phyloP scores from a whole-genome alignment of 2,113 vertebrate species.

The Myrmecophaga tridactyla region DNA sequence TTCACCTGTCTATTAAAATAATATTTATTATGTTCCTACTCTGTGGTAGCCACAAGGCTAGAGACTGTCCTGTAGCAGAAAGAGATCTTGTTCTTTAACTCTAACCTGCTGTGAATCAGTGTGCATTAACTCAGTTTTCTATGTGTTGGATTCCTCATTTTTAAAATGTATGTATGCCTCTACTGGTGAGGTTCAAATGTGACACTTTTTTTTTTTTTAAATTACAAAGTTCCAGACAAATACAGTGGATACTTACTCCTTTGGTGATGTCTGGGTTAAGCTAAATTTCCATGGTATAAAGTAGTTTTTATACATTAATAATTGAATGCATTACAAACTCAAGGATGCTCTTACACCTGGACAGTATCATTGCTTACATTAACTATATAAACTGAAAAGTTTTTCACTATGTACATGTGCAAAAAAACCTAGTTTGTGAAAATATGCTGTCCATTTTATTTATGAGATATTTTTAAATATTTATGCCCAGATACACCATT shows the following conservation, averaged over 20 bases:
- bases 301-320: not conserved
- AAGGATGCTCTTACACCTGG: not conserved
- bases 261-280: not conserved
- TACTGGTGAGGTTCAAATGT: not conserved
- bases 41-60: not conserved
- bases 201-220: not conserved
- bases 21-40: not conserved
- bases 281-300: not conserved
- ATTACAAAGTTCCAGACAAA: not conserved
- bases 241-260: not conserved
- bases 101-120: not conserved
- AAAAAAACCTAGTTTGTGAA: not conserved
- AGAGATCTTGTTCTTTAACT: not conserved
- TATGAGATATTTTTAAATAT: not conserved
- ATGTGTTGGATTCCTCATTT: not conserved
- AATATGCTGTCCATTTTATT: not conserved
- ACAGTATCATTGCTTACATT: not conserved
- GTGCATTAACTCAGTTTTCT: not conserved
- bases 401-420: not conserved
- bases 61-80: not conserved
- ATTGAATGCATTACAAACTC: not conserved
- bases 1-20: not conserved
- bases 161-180: not conserved
- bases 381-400: not conserved
- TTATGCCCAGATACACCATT: not conserved